A percentile compares a stretch with the other conserved stretches of the same genome.
Conservation (phyloP, 2,113 vertebrate genomes). For the Entosphenus tridentatus region DNA sequence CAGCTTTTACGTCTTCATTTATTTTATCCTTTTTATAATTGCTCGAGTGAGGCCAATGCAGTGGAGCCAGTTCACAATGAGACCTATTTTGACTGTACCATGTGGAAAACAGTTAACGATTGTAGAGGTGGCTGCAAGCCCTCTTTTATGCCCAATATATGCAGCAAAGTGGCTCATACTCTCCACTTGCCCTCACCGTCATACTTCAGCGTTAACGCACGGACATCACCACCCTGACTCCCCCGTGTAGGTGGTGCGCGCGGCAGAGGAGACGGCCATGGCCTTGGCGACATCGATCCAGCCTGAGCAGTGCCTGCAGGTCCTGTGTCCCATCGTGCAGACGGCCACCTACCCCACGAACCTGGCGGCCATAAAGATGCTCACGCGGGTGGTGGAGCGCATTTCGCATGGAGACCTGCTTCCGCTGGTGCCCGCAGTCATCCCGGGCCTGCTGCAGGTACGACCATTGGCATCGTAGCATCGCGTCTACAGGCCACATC, state of each 20-base stretch:
- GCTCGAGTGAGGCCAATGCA: too few species aligned
- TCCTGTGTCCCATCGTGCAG: conserved; percentile 83
- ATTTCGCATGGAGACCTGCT: conserved; percentile 51
- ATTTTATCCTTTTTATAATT: too few species aligned
- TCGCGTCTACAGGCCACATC: too few species aligned
- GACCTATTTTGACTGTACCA: too few species aligned
- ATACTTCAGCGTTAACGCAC: too few species aligned
- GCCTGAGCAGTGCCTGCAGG: conserved; percentile 84
- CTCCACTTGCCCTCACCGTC: too few species aligned
- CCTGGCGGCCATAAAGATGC: conserved; percentile 91
- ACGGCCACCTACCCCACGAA: conserved; percentile 88
- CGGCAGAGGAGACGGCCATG: conserved; percentile 68
- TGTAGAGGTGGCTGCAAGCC: too few species aligned
- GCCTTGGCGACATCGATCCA: conserved; percentile 73
- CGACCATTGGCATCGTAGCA: background rate
- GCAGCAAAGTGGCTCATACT: too few species aligned
- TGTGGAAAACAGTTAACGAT: too few species aligned
- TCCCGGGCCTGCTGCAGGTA: conserved; percentile 72
- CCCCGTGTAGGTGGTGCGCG: conserved; percentile 49
- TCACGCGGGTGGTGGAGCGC: conserved; percentile 72
- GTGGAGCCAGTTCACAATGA: too few species aligned
- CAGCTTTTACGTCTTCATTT: too few species aligned
- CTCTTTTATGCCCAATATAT: too few species aligned
- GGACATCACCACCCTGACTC: background rate
- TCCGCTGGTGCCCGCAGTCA: conserved; percentile 60